These are phyloP conservation scores for Rugalucina vietnamica DNA, from an alignment of 2,888 invertebrate species.

Conservation along the genomic window DNA sequence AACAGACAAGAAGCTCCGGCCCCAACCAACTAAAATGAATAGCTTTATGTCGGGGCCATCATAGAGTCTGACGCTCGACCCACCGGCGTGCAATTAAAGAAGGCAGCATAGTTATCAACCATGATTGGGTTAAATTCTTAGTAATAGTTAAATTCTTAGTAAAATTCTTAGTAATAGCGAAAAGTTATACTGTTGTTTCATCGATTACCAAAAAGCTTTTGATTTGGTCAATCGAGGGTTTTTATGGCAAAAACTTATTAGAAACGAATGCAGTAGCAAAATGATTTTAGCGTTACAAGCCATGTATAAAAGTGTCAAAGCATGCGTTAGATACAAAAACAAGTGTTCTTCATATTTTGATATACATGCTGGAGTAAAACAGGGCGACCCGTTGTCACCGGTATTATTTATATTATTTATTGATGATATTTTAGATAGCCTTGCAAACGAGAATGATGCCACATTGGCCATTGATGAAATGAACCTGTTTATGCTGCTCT, in stretches of 20 bases:
- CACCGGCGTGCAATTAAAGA: no score
- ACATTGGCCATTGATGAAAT: neutral
- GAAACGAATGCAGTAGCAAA: neutral
- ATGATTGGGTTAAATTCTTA: no score
- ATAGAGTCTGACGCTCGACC: no score
- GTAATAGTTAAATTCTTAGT: no score
- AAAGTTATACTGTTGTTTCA: neutral
- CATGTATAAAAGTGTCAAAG: constrained; percentile 7
- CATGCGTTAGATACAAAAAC: neutral
- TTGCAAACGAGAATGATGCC: neutral
- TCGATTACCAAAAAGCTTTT: neutral
- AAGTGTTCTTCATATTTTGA: neutral
- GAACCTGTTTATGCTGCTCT: neutral
- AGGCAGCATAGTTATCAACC: no score
- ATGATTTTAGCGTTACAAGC: neutral
- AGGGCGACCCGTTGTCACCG: neutral
- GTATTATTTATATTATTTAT: neutral
- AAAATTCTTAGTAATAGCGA: neutral
- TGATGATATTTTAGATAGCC: neutral
- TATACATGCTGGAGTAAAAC: neutral
- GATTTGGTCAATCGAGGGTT: neutral
- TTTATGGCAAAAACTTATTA: constrained; percentile 12
- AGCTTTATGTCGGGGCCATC: no score
- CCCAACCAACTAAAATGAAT: no score
- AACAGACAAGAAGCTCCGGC: no score